Conservation (phyloP, 1,140 invertebrate genomes). For the Drosophila navojoa region DNA sequence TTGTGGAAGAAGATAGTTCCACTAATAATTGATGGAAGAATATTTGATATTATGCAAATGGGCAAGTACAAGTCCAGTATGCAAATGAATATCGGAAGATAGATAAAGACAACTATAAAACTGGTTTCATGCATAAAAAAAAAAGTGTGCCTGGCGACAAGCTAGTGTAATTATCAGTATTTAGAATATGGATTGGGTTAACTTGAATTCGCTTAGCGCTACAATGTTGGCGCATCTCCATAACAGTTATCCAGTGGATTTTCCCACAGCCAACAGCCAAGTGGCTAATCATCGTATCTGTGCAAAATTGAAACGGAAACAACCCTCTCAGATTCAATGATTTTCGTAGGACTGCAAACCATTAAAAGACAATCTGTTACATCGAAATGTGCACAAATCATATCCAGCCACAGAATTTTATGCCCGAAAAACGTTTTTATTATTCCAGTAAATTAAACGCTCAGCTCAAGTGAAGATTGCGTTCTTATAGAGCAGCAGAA, state of each 20-base stretch:
- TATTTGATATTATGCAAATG: slow-evolving; percentile 7
- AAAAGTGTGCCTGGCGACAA: slow-evolving; percentile 5
- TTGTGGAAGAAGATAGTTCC: neutral
- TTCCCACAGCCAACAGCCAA: slow-evolving; percentile 28
- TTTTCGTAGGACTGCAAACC: slow-evolving; percentile 6
- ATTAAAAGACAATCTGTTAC: slow-evolving; percentile 82
- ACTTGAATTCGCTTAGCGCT: neutral
- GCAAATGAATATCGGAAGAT: slow-evolving; percentile 9
- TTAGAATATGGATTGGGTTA: neutral
- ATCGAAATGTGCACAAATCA: slow-evolving; percentile 80
- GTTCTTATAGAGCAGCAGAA: slow-evolving; percentile 14
- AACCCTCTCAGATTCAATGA: slow-evolving; percentile 7
- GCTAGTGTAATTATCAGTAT: neutral
- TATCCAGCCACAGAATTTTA: slow-evolving; percentile 68
- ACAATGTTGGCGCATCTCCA: neutral
- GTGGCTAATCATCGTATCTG: slow-evolving; percentile 24
- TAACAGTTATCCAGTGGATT: neutral
- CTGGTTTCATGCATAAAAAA: slow-evolving; percentile 7
- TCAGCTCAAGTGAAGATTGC: slow-evolving; percentile 51
- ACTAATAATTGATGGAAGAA: neutral
- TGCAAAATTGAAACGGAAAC: slow-evolving; percentile 16
- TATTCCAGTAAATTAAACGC: slow-evolving; percentile 80
- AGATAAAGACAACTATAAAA: neutral
- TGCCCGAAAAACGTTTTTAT: slow-evolving; percentile 81
- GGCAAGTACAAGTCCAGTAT: slow-evolving; percentile 4